Percentiles rank a stretch among this genome's conserved stretches.
phyloP scores from a whole-genome alignment of 2,888 invertebrate genomes.

The Ctenicera cuprea region DNA sequence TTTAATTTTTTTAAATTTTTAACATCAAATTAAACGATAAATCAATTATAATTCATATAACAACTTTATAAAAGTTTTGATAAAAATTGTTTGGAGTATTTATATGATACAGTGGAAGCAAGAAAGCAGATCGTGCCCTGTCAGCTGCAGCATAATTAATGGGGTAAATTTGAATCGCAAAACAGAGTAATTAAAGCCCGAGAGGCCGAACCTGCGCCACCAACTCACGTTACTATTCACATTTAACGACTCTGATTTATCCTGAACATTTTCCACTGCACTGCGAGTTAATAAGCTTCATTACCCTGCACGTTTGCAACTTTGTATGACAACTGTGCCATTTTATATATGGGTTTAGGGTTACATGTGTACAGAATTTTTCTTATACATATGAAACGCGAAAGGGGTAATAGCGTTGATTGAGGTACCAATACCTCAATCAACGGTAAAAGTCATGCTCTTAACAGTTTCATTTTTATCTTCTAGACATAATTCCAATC shows the following conservation, averaged over 20 bases:
- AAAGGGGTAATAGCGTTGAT: no score
- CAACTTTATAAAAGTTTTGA: neutral
- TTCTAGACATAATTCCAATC: no score
- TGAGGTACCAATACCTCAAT: no score
- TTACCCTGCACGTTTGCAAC: constrained; percentile 35
- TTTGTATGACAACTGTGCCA: constrained; percentile 24
- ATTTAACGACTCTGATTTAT: constrained; percentile 51
- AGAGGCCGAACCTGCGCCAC: constrained; percentile 48
- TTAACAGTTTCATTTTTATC: no score
- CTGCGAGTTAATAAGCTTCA: constrained; percentile 46
- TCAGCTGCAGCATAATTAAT: constrained; percentile 53
- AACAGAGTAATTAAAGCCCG: constrained; percentile 51
- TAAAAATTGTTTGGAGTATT: constrained; percentile 19
- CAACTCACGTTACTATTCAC: constrained; percentile 48
- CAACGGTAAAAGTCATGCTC: no score
- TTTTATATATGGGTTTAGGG: neutral
- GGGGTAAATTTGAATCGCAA: constrained; percentile 51
- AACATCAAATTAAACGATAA: no score
- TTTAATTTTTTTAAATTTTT: no score
- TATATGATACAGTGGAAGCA: constrained; percentile 39
- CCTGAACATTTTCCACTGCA: constrained; percentile 45
- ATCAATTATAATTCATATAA: no score
- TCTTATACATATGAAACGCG: neutral
- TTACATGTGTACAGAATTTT: neutral
- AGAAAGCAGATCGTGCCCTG: constrained; percentile 41